These are phyloP conservation scores for Saimiri boliviensis DNA, from an alignment of 2,113 vertebrate genomes.

Conservation along the genomic window DNA sequence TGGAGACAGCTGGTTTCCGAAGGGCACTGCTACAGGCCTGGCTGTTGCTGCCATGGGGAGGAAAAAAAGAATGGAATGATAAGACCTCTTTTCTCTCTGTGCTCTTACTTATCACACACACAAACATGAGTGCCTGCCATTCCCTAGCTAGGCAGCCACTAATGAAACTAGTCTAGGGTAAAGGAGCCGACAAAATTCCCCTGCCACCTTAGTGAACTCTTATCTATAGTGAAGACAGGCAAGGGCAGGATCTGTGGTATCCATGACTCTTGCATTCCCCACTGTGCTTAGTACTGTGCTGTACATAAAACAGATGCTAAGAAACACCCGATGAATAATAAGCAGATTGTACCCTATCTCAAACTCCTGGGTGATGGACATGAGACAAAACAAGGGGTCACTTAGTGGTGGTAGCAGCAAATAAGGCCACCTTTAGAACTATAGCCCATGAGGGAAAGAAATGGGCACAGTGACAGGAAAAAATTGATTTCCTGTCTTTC, in stretches of 20 bases:
- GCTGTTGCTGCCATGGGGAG: slow-evolving; percentile 88
- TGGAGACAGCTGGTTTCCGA: slow-evolving; percentile 96
- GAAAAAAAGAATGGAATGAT: not conserved
- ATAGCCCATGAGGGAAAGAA: not conserved
- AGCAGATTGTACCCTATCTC: not conserved
- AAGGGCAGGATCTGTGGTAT: not conserved
- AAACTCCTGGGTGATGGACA: not conserved
- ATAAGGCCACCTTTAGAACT: not conserved
- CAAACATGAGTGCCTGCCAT: not conserved
- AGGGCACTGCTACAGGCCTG: slow-evolving; percentile 95
- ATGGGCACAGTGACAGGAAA: not conserved
- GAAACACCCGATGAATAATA: not conserved
- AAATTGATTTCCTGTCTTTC: not conserved
- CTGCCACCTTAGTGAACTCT: not conserved
- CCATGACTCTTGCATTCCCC: not conserved
- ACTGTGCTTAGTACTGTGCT: not conserved
- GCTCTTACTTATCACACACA: not conserved
- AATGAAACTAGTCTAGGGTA: not conserved
- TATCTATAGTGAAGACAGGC: not conserved
- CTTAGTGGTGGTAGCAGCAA: not conserved
- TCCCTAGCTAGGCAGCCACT: not conserved
- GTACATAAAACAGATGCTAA: not conserved
- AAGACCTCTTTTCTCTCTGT: not conserved
- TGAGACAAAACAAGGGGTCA: not conserved
- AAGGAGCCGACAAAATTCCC: not conserved